These are phyloP conservation scores for Scarus forsteni DNA, from an alignment of 2,797 vertebrate genomes.

Conservation along the genomic window DNA sequence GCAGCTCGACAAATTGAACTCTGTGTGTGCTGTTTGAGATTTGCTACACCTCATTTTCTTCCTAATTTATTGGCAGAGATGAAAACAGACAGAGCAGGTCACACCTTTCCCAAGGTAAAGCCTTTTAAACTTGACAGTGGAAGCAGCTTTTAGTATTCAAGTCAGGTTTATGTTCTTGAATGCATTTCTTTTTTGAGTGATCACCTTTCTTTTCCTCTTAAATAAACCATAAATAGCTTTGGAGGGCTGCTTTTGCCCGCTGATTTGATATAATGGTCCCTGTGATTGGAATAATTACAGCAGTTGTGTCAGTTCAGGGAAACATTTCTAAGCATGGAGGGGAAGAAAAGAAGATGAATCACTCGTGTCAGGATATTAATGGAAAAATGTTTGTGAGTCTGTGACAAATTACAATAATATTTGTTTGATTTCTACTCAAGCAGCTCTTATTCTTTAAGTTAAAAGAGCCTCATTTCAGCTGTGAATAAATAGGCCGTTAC, in stretches of 20 bases:
- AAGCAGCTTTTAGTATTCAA: conserved; percentile 58
- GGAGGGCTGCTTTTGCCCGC: conserved; percentile 35
- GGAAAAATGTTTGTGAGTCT: conserved; percentile 1
- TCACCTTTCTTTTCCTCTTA: conserved; percentile 43
- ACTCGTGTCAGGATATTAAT: conserved; percentile 9
- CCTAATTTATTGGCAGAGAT: conserved; percentile 52
- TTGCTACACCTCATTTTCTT: conserved; percentile 38
- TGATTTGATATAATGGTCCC: conserved; percentile 63
- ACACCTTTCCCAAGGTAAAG: conserved; percentile 21
- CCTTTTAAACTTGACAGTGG: conserved; percentile 18
- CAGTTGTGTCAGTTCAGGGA: conserved; percentile 47
- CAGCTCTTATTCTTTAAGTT: conserved; percentile 8
- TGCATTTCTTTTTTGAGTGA: conserved; percentile 30
- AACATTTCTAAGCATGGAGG: conserved; percentile 20
- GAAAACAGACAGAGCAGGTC: conserved; percentile 26
- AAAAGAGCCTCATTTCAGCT: background rate
- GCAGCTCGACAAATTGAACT: conserved; percentile 34
- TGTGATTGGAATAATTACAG: conserved; percentile 65
- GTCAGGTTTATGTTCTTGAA: conserved; percentile 37
- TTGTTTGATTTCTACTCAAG: conserved; percentile 2
- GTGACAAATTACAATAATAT: conserved; percentile 14
- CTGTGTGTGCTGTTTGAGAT: conserved; percentile 31
- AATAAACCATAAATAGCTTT: conserved; percentile 51
- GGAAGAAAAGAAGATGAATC: conserved; percentile 9
- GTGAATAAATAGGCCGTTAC: conserved; percentile 14